Evolutionary conservation across 2,888 invertebrate genomes (phyloP).

Genomic region (Dolichopus griseipennis): DNA sequence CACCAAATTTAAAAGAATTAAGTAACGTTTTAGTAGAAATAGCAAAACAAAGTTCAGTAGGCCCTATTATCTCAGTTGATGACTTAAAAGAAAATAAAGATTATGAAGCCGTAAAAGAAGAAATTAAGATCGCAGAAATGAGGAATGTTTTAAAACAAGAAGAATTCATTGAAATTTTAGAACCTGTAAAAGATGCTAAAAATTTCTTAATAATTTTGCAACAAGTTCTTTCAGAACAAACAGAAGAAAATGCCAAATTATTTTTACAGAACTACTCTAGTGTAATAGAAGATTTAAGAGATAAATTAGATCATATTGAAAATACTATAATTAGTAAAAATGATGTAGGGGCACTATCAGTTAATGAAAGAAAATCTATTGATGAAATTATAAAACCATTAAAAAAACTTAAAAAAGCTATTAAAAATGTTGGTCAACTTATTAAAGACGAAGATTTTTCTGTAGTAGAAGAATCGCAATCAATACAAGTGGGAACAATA

Average conservation of each 20-base stretch:
- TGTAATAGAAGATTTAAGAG: slow-evolving; percentile 15
- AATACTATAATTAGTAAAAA: slow-evolving; percentile 10
- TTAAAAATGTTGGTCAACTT: not conserved
- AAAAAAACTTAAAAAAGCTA: slow-evolving; percentile 25
- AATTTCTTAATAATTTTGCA: slow-evolving; percentile 25
- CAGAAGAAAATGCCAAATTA: slow-evolving; percentile 15
- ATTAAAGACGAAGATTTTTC: not conserved
- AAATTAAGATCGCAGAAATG: not conserved
- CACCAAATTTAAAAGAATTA: not conserved
- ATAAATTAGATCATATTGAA: slow-evolving; percentile 17
- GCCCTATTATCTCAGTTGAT: no score
- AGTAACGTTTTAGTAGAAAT: not conserved
- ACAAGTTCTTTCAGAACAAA: slow-evolving; percentile 31
- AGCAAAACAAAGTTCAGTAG: no score
- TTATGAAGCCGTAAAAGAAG: not conserved
- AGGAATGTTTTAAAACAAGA: slow-evolving; percentile 15
- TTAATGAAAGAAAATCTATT: slow-evolving; percentile 27
- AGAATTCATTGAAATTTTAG: slow-evolving; percentile 29
- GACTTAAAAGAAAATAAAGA: not conserved
- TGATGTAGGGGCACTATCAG: slow-evolving; percentile 13
- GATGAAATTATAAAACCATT: slow-evolving; percentile 30
- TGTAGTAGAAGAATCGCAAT: not conserved
- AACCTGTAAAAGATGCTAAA: slow-evolving; percentile 34
- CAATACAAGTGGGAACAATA: not conserved
- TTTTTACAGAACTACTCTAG: slow-evolving; percentile 15